A percentile compares a stretch with the other conserved stretches of the same genome.
phyloP scores from a whole-genome alignment of 2,888 invertebrate genomes.

The Folsomia candida region DNA sequence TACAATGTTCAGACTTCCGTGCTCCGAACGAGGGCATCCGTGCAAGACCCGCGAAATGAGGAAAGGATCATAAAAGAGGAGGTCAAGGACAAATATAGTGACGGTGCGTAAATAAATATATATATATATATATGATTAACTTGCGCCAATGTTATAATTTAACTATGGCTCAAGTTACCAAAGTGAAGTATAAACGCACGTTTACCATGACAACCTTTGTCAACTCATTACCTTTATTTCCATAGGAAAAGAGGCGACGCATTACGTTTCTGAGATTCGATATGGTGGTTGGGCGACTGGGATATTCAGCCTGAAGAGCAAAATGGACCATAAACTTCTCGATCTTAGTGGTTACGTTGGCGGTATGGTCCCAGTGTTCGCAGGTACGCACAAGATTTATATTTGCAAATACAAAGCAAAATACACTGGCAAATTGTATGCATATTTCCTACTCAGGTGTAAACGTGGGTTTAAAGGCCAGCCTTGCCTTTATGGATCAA shows the following conservation, averaged over 20 bases:
- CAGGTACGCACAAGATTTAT: not conserved
- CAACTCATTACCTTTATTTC: too few relatives aligned
- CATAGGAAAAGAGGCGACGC: not conserved
- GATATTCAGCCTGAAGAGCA: not conserved
- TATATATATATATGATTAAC: too few relatives aligned
- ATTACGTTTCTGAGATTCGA: not conserved
- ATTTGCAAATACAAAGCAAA: not conserved
- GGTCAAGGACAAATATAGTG: not conserved
- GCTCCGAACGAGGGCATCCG: not conserved
- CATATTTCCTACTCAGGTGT: not conserved
- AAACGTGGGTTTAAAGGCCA: not conserved
- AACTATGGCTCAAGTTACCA: too few relatives aligned
- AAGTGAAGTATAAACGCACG: too few relatives aligned
- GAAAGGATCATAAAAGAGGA: not conserved
- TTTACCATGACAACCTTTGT: too few relatives aligned
- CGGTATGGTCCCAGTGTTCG: not conserved
- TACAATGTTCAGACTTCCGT: conserved; percentile 3
- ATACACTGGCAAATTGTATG: not conserved
- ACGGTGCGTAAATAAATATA: too few relatives aligned
- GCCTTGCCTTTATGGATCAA: not conserved
- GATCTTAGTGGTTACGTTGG: not conserved
- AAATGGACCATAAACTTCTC: not conserved
- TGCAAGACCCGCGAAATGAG: not conserved
- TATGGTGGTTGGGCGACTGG: not conserved
- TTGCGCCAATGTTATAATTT: too few relatives aligned